Percentiles rank a stretch among this genome's conserved stretches.
These are phyloP conservation scores for Mesoligia furuncula DNA, from an alignment of 2,888 invertebrate species.

Conservation along the genomic window DNA sequence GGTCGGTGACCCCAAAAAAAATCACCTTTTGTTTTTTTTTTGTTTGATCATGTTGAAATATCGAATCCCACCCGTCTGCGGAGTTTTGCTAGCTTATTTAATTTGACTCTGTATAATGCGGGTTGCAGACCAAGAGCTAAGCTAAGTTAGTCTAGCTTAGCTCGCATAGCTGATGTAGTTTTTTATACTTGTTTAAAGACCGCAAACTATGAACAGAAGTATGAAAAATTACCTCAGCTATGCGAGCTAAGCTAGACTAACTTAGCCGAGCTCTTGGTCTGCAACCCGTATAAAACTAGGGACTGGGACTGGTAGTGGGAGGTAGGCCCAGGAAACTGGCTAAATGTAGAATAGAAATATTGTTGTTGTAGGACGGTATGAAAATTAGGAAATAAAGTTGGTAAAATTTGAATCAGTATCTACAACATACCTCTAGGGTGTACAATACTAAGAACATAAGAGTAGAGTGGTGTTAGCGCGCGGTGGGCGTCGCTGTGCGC, in stretches of 20 bases:
- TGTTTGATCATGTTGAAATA: not conserved
- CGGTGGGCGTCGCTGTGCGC: slow-evolving; percentile 8
- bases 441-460: not conserved
- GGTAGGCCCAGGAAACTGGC: no score
- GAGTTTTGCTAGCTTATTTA: not conserved
- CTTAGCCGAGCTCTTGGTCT: no score
- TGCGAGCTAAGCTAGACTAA: no score
- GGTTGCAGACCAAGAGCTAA: no score
- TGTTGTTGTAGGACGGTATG: not conserved
- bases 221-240: no score
- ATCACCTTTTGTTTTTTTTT: not conserved
- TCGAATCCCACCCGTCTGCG: not conserved
- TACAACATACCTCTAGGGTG: not conserved
- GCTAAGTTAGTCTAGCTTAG: no score
- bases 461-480: not conserved
- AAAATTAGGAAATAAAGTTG: not conserved
- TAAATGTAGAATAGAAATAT: not conserved
- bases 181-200: no score
- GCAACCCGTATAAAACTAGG: not conserved
- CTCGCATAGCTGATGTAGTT: no score
- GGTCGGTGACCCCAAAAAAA: not conserved
- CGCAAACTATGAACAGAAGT: no score
- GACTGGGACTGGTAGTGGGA: not conserved
- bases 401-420: not conserved
- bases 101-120: not conserved